These are phyloP conservation scores for Coptotermes formosanus DNA, from an alignment of 1,140 invertebrate genomes.

Conservation along the genomic window DNA sequence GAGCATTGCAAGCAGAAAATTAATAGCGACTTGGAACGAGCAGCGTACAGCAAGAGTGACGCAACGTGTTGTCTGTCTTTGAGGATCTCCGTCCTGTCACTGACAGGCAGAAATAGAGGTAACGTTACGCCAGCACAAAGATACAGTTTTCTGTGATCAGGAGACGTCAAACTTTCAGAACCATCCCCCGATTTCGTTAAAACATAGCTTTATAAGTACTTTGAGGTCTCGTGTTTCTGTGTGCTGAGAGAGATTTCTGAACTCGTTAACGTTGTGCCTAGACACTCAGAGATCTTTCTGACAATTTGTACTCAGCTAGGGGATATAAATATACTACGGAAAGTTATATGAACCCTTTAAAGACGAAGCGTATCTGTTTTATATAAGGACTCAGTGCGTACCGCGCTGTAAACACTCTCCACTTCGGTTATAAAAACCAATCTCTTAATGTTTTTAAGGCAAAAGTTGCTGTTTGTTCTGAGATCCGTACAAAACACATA, in stretches of 20 bases:
- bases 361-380: no score
- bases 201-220: not conserved
- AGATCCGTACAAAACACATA: no score
- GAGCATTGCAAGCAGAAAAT: constrained; percentile 10
- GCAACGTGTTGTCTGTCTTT: not conserved
- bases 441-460: no score
- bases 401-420: no score
- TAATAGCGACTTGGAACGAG: not conserved
- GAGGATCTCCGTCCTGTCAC: not conserved
- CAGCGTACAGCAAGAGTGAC: not conserved
- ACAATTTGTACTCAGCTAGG: no score
- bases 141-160: constrained; percentile 15
- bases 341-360: no score
- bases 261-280: not conserved
- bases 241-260: not conserved
- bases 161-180: not conserved
- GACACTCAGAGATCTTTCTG: no score
- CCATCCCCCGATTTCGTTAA: not conserved
- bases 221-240: no score
- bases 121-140: not conserved
- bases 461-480: no score
- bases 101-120: not conserved
- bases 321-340: no score
- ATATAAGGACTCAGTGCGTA: no score
- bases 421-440: no score